A percentile compares a stretch with the other conserved stretches of the same genome.
These are phyloP conservation scores for Luperina nickerlii DNA, from an alignment of 2,888 invertebrate genomes.

Conservation along the genomic window DNA sequence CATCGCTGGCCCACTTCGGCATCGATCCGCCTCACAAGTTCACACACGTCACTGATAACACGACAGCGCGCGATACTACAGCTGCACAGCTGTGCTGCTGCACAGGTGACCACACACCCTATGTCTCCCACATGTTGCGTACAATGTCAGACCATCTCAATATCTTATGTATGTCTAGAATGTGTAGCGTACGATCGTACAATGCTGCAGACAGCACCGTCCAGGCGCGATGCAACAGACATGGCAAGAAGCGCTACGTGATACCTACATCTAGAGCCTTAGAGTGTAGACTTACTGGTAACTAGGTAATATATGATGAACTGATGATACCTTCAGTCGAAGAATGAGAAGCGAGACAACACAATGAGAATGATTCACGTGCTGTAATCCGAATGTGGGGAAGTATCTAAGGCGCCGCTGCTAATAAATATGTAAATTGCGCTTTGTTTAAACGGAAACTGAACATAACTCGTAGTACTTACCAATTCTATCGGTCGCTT, in stretches of 20 bases:
- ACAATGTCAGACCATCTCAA: neutral
- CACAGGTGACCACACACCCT: slow-evolving; percentile 14
- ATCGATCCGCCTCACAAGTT: slow-evolving; percentile 87
- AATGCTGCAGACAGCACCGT: neutral
- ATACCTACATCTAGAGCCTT: neutral
- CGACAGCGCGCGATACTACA: slow-evolving; percentile 38
- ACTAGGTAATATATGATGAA: neutral
- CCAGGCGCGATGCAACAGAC: neutral
- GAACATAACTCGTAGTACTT: slow-evolving; percentile 46
- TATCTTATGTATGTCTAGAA: neutral
- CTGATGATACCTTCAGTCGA: neutral
- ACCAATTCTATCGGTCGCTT: slow-evolving; percentile 35
- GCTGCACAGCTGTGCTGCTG: slow-evolving; percentile 8
- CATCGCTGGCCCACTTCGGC: slow-evolving; percentile 73
- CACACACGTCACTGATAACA: slow-evolving; percentile 67
- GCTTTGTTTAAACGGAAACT: slow-evolving; percentile 48
- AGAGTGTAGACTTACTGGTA: too few species aligned
- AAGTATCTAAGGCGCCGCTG: slow-evolving; percentile 29
- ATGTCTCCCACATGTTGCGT: neutral
- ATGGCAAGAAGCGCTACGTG: too few species aligned
- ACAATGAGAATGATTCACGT: neutral
- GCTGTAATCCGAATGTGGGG: neutral
- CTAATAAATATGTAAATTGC: slow-evolving; percentile 59
- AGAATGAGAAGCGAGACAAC: slow-evolving; percentile 11
- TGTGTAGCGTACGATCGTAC: too few species aligned